These are phyloP conservation scores for Melanotaenia duboulayi DNA, from an alignment of 2,113 vertebrate genomes.

Conservation along the genomic window DNA sequence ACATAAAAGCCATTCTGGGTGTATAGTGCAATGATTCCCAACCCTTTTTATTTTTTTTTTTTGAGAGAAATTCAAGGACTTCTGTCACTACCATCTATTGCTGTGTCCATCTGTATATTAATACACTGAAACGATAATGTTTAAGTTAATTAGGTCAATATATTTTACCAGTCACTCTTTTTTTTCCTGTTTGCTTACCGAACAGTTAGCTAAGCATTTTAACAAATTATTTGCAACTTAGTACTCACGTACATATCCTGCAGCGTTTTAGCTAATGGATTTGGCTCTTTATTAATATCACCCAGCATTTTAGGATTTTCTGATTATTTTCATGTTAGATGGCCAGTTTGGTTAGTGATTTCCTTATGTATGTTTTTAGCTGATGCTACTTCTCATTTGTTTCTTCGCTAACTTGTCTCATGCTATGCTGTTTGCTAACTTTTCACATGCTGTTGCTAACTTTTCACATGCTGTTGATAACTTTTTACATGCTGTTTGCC, in stretches of 20 bases:
- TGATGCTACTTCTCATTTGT: neutral
- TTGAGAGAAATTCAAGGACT: neutral
- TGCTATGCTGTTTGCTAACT: no score
- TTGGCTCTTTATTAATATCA: no score
- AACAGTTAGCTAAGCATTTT: no score
- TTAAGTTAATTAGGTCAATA: neutral
- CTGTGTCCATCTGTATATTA: neutral
- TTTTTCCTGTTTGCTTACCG: no score
- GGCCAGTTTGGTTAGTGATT: neutral
- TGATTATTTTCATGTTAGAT: neutral
- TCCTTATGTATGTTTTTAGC: neutral
- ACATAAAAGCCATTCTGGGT: slow-evolving; percentile 61
- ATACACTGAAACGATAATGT: neutral
- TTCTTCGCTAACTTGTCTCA: neutral
- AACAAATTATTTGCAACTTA: no score
- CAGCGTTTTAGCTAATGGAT: no score
- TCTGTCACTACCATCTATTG: neutral
- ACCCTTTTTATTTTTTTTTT: neutral
- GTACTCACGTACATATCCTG: no score
- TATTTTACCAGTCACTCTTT: no score
- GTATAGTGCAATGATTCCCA: slow-evolving; percentile 35
- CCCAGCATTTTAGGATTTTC: neutral
- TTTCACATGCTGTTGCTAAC: no score
- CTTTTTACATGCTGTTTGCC: no score
- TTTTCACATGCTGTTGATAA: neutral